Evolutionary conservation across 2,797 vertebrate genomes (phyloP), one percentile per base, ranked within the genome.

Genomic region (Salarias fasciatus): DNA sequence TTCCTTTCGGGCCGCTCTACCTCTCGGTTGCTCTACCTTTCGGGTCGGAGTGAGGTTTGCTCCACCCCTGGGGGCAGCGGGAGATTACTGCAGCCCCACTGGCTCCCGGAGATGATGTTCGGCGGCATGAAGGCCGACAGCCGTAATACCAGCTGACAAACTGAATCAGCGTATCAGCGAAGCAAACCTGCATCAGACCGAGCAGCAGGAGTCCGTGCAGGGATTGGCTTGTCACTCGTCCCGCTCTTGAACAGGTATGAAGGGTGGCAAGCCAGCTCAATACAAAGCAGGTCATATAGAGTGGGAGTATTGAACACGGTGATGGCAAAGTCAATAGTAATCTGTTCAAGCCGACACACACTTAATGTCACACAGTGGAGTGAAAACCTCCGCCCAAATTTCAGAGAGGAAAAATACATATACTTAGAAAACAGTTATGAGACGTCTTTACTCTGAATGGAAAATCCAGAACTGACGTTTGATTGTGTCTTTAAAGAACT

Each of bases 61-160:
- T 33, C 29, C 47, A 8, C 8, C n/a, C 37, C 3, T 1, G 3
- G 9, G 5, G 18, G 18, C 11, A 31, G 30, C 47, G 42, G 5
- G 62, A 63, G 44, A 63, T 53, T 47, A 44, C 50, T 6, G 10
- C 8, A 11, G 30, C 41, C 43, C 29, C 35, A 56, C 45, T 41
- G 41, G 59, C 45, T 49, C 11, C 37, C n/a, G 48, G 37, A 57
- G 64, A 65, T 52, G 37, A 67, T 41, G 12, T 50, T 52, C 41
- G 8, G 59, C 43, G 30, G 47, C 53, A 47, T 59, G 30, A 51
- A 15, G 56, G 49, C 51, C 11, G 48, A 53, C 49, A 38, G 62
- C 50, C 33, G n/a, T 69, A 55, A 78, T 53, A 46, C 24, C 70
- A 35, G 13, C 73, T 73, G 69, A 63, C 69, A 72, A 65, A 69